phyloP scores from a whole-genome alignment of 2,888 invertebrate species.

The Chloromyia formosa region DNA sequence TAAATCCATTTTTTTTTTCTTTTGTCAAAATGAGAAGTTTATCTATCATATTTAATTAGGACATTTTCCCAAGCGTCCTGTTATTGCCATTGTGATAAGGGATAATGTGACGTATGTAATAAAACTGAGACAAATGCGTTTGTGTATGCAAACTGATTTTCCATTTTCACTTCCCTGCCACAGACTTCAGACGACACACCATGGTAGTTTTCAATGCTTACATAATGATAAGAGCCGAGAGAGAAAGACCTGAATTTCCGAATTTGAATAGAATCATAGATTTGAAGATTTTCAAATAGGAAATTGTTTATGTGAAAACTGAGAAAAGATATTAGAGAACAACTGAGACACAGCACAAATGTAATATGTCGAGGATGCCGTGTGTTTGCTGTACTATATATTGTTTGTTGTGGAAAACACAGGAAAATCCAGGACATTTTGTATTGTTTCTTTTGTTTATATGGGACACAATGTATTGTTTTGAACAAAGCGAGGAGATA shows the following conservation, averaged over 20 bases:
- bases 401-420: slow-evolving; percentile 1
- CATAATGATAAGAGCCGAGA: slow-evolving; percentile 6
- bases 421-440: not conserved
- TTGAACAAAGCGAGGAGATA: not conserved
- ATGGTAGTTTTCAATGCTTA: slow-evolving; percentile 11
- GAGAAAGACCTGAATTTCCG: not conserved
- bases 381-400: not conserved
- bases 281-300: slow-evolving; percentile 1
- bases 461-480: not conserved
- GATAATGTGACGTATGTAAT: not conserved
- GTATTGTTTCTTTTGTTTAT: slow-evolving; percentile 11
- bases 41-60: not conserved
- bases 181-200: too few species aligned
- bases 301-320: slow-evolving; percentile 15
- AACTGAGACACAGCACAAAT: not conserved
- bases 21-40: too few species aligned
- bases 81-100: not conserved
- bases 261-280: slow-evolving; percentile 20
- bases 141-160: too few species aligned
- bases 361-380: not conserved
- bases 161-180: too few species aligned
- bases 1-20: too few species aligned
- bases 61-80: not conserved
- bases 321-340: not conserved
- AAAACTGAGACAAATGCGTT: not conserved